Conservation (phyloP, 1,140 invertebrate genomes). For the Streblospio benedicti region DNA sequence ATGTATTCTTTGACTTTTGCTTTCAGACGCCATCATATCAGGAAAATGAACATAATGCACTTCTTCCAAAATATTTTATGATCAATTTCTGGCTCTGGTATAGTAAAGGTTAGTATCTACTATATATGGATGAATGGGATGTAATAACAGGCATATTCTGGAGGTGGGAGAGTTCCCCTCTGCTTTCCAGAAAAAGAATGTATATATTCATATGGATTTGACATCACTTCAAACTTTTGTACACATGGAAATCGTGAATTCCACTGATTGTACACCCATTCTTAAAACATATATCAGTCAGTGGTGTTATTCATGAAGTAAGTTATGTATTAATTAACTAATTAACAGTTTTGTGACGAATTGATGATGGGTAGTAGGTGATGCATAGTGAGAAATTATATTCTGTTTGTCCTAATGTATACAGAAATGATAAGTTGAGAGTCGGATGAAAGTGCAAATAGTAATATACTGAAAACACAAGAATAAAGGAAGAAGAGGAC, state of each 20-base stretch:
- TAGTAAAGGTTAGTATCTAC: not conserved
- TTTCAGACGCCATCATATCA: conserved; percentile 36
- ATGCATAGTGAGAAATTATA: no score
- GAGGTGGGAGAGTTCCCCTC: not conserved
- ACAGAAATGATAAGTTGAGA: no score
- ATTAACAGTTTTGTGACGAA: no score
- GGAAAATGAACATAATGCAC: conserved; percentile 8
- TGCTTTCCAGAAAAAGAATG: no score
- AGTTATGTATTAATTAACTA: no score
- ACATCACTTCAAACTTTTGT: not conserved
- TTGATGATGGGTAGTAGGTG: no score
- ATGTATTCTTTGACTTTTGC: conserved; percentile 35
- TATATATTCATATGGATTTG: not conserved
- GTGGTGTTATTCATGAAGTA: no score
- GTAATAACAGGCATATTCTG: not conserved
- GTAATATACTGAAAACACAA: no score
- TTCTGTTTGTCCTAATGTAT: no score
- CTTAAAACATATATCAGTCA: not conserved
- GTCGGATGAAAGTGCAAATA: no score
- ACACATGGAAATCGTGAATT: not conserved
- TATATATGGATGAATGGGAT: not conserved
- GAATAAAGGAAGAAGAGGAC: not conserved
- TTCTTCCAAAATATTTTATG: conserved; percentile 12
- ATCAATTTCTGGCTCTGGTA: conserved; percentile 17
- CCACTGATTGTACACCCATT: not conserved